A percentile compares a stretch with the other conserved stretches of the same genome.
Evolutionary conservation across 2,797 vertebrate species (phyloP).

Genomic region (Eutrigla gurnardus): DNA sequence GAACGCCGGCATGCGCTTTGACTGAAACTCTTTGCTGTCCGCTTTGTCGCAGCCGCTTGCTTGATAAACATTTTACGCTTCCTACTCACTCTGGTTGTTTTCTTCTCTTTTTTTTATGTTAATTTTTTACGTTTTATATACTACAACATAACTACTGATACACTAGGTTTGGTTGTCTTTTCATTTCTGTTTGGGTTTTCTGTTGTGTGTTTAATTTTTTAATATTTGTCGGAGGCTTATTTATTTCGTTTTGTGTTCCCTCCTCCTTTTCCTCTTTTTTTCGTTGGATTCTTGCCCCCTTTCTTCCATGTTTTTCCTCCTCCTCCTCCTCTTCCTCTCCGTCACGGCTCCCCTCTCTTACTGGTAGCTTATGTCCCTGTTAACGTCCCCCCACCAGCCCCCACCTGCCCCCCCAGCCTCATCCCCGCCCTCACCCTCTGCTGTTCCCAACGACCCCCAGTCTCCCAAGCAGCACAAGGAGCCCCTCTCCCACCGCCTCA

Average conservation of each 20-base stretch:
- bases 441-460: slow-evolving; percentile 99
- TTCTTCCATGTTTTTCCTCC: slow-evolving; percentile 57
- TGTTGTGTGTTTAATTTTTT: slow-evolving; percentile 78
- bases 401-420: slow-evolving; percentile 87
- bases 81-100: slow-evolving; percentile 66
- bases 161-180: slow-evolving; percentile 64
- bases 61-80: slow-evolving; percentile 77
- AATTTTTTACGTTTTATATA: slow-evolving; percentile 51
- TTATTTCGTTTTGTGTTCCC: slow-evolving; percentile 88
- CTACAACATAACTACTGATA: slow-evolving; percentile 62
- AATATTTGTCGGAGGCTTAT: slow-evolving; percentile 86
- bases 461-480: slow-evolving; percentile 99
- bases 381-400: slow-evolving; percentile 98
- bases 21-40: slow-evolving; percentile 53
- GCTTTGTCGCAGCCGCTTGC: slow-evolving; percentile 78
- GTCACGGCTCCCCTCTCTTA: slow-evolving; percentile 93
- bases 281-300: slow-evolving; percentile 77
- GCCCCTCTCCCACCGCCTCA: slow-evolving; percentile 99
- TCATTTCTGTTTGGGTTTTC: slow-evolving; percentile 72
- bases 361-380: slow-evolving; percentile 99
- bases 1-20: slow-evolving; percentile 85
- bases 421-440: slow-evolving; percentile 97
- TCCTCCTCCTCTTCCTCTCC: slow-evolving; percentile 35
- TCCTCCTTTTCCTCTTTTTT: slow-evolving; percentile 79
- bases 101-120: slow-evolving; percentile 32